Evolutionary conservation across 2,888 invertebrate species (phyloP).

Genomic region (Bombylius major): DNA sequence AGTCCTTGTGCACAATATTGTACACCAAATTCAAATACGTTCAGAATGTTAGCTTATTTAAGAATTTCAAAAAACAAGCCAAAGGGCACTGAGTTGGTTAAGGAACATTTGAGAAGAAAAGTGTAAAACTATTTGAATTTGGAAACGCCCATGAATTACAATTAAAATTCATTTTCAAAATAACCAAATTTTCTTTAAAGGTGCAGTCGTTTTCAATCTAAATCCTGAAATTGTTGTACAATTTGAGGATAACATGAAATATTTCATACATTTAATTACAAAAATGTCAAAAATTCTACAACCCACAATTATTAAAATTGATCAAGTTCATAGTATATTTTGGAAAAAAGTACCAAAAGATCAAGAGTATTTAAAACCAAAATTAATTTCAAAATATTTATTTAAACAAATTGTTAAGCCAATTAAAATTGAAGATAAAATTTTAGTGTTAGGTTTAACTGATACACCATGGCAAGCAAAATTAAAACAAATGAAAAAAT

Average conservation of each 20-base stretch:
- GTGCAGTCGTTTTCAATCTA: conserved; percentile 51
- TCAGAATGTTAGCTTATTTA: no score
- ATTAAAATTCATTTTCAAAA: no score
- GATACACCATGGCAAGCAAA: conserved; percentile 41
- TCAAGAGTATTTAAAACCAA: conserved; percentile 36
- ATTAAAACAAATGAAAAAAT: conserved; percentile 20
- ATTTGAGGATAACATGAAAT: conserved; percentile 46
- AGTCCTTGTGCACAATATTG: not conserved
- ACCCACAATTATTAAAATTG: conserved; percentile 47
- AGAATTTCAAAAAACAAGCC: no score
- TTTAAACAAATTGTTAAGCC: conserved; percentile 40
- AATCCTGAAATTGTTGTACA: conserved; percentile 47
- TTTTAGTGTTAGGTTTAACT: conserved; percentile 42
- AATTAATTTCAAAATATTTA: conserved; percentile 40
- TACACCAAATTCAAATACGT: not conserved
- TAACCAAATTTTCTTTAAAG: conserved; percentile 15
- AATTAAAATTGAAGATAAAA: conserved; percentile 42
- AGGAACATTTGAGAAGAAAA: no score
- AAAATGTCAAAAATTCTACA: conserved; percentile 48
- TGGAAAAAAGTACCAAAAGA: conserved; percentile 37
- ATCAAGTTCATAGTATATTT: conserved; percentile 44
- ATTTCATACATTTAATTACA: conserved; percentile 47
- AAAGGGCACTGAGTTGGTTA: no score
- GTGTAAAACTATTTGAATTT: no score
- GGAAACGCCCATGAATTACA: no score